phyloP scores from a whole-genome alignment of 2,888 invertebrate genomes.

The Eupithecia tripunctaria region DNA sequence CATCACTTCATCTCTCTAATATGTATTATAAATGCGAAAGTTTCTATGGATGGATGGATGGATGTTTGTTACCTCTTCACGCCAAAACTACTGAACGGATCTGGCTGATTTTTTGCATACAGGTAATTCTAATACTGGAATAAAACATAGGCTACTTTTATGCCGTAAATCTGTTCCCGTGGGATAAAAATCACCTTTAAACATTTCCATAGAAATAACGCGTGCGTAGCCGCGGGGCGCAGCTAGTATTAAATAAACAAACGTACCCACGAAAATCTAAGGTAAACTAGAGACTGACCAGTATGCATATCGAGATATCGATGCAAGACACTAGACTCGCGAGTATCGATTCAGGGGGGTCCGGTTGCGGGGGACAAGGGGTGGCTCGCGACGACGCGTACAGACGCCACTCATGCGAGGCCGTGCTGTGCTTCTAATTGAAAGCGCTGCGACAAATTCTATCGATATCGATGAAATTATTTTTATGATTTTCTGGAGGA shows the following conservation, averaged over 20 bases:
- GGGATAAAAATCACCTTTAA: too few species aligned
- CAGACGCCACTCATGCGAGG: constrained; percentile 79
- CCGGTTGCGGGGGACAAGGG: constrained; percentile 50
- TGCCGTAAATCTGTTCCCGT: too few species aligned
- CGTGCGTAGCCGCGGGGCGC: too few species aligned
- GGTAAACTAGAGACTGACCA: constrained; percentile 3
- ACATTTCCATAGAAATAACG: too few species aligned
- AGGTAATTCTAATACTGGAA: too few species aligned
- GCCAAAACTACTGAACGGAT: too few species aligned
- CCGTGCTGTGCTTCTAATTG: constrained; percentile 79
- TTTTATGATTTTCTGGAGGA: neutral
- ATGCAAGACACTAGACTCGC: constrained; percentile 61
- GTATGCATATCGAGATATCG: constrained; percentile 34
- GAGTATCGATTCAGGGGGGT: constrained; percentile 71
- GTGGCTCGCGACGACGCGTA: constrained; percentile 66
- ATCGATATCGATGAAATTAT: constrained; percentile 51
- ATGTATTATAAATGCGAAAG: too few species aligned
- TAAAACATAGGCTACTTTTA: too few species aligned
- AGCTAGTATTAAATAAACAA: neutral
- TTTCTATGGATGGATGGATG: too few species aligned
- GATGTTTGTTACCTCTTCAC: too few species aligned
- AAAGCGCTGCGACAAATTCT: constrained; percentile 61
- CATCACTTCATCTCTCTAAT: too few species aligned
- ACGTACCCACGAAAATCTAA: neutral
- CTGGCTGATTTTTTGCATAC: too few species aligned